Percentiles rank a stretch among this genome's conserved stretches.
These are phyloP conservation scores for Epistrophella euchroma DNA, from an alignment of 2,888 invertebrate genomes.

Conservation along the genomic window DNA sequence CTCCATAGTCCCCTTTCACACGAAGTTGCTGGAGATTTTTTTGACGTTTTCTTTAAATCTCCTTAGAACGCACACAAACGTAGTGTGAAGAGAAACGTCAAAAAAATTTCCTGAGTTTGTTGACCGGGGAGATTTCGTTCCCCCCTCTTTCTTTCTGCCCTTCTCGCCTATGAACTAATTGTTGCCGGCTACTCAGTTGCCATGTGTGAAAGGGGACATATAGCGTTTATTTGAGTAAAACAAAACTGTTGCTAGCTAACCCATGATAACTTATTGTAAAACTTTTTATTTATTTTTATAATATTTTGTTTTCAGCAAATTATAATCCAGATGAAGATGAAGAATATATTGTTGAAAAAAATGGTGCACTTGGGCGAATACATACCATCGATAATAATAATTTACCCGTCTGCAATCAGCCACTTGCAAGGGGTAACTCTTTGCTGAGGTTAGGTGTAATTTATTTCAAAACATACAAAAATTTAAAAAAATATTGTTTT, in stretches of 20 bases:
- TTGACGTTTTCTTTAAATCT: too few relatives aligned
- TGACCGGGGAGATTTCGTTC: too few relatives aligned
- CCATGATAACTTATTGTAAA: not conserved
- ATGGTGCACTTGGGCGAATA: conserved; percentile 80
- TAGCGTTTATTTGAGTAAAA: too few relatives aligned
- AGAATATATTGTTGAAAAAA: conserved; percentile 81
- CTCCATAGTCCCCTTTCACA: too few relatives aligned
- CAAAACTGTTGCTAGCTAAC: not conserved
- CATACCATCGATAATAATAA: conserved; percentile 81
- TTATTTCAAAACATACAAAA: not conserved
- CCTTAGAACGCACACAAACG: too few relatives aligned
- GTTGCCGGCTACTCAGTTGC: too few relatives aligned
- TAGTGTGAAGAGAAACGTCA: too few relatives aligned
- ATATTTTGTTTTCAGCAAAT: conserved; percentile 79
- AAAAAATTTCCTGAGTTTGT: too few relatives aligned
- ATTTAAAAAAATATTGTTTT: conserved; percentile 25
- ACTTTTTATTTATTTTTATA: not conserved
- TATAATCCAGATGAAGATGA: conserved; percentile 84
- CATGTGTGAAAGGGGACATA: too few relatives aligned
- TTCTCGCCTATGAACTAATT: too few relatives aligned
- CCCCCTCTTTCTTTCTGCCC: too few relatives aligned
- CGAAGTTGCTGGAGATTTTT: too few relatives aligned
- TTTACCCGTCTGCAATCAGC: conserved; percentile 82
- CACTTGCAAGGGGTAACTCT: conserved; percentile 80
- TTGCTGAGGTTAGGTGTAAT: conserved; percentile 74